Percentiles rank a stretch among this genome's conserved stretches.
phyloP scores from a whole-genome alignment of 2,888 invertebrate species.

The Troilus luridus region DNA sequence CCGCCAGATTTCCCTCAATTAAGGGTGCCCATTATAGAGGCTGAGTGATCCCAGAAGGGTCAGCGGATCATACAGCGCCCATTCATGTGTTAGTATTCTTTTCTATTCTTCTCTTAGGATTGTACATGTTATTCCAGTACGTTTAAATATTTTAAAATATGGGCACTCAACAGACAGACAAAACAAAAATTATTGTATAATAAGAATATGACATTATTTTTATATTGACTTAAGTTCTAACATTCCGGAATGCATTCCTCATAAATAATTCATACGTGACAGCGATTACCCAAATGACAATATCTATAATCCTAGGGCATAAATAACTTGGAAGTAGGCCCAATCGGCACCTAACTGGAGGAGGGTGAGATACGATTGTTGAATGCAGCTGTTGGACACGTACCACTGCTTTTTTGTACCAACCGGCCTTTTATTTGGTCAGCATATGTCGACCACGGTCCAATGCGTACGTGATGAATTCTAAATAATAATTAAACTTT shows the following conservation, averaged over 20 bases:
- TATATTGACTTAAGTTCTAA: too few relatives aligned
- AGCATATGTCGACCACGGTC: not conserved
- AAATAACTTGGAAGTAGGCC: not conserved
- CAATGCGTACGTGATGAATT: not conserved
- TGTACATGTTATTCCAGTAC: too few relatives aligned
- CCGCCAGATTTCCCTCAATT: too few relatives aligned
- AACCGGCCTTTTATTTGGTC: not conserved
- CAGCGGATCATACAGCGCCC: too few relatives aligned
- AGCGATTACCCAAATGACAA: not conserved
- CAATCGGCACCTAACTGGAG: not conserved
- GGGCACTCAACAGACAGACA: too few relatives aligned
- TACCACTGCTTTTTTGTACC: slow-evolving; percentile 16
- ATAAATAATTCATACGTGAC: not conserved
- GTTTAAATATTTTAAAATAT: too few relatives aligned
- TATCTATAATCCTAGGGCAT: not conserved
- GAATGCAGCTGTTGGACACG: slow-evolving; percentile 11
- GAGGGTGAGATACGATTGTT: not conserved
- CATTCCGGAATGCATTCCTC: not conserved
- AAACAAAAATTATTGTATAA: too few relatives aligned
- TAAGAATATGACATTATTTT: too few relatives aligned
- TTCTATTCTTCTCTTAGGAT: too few relatives aligned
- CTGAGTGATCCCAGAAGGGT: too few relatives aligned
- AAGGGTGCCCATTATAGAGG: too few relatives aligned
- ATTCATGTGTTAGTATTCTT: too few relatives aligned
- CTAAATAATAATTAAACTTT: not conserved